phyloP scores from a whole-genome alignment of 1,140 invertebrate genomes.

The Campoletis sonorensis region DNA sequence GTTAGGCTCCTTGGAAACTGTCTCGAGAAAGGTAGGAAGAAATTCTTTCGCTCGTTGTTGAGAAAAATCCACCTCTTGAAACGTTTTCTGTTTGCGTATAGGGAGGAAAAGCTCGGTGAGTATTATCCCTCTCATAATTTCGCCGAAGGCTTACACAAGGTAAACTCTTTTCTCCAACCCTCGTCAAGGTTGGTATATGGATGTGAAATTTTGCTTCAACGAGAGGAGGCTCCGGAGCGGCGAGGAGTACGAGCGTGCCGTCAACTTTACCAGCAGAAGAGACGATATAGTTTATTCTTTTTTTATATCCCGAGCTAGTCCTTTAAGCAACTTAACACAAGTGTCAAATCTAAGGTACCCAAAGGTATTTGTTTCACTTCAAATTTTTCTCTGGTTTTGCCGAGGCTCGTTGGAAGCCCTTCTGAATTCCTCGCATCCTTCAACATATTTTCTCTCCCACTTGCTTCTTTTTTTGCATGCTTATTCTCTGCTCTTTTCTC shows the following conservation, averaged over 20 bases:
- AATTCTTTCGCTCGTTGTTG: not conserved
- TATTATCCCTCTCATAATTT: conserved; percentile 72
- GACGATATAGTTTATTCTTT: not conserved
- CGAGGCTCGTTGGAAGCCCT: too few relatives aligned
- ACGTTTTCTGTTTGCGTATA: conserved; percentile 14
- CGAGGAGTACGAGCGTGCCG: conserved; percentile 47
- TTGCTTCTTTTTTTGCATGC: not conserved
- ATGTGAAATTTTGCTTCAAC: conserved; percentile 49
- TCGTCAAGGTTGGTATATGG: conserved; percentile 39
- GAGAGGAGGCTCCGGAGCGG: not conserved
- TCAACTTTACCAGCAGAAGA: not conserved
- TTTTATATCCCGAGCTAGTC: conserved; percentile 41
- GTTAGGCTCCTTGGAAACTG: not conserved
- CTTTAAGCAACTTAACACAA: conserved; percentile 67
- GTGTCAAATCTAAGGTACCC: conserved; percentile 60
- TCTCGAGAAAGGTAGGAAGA: not conserved
- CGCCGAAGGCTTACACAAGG: conserved; percentile 65
- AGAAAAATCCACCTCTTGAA: conserved; percentile 32
- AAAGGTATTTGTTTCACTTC: conserved; percentile 15
- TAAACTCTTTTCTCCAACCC: conserved; percentile 54
- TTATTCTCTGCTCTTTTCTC: conserved; percentile 36
- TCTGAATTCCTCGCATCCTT: not conserved
- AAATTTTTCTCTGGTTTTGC: conserved; percentile 5
- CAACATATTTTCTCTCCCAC: not conserved
- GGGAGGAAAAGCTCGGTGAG: conserved; percentile 49